Base-by-base conservation (phyloP, 2,113 vertebrate species). In the Tympanuchus pallidicinctus region DNA sequence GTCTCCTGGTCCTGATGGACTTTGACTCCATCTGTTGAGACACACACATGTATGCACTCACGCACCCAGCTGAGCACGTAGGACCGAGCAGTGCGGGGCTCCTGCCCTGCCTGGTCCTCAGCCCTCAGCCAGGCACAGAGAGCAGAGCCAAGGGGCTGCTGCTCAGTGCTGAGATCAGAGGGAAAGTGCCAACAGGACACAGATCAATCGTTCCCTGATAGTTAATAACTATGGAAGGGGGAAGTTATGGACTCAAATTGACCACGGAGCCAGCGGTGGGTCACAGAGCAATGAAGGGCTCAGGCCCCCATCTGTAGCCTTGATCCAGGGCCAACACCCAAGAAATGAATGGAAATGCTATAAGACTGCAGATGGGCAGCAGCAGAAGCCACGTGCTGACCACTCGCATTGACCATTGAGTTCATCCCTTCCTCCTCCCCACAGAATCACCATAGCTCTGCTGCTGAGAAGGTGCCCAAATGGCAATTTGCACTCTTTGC, bases 401-500 rank as follows among this genome's bases (percentile, higher is more conserved):
- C 59, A 13, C 34, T 43, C 6, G 0, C 5, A 4, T 3, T 52
- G 47, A 43, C 86, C 42, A 40, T 18, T 13, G 1, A 57, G 81
- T 67, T 65, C 81, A 65, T 76, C 76, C 57, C 70, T 6, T 45
- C 61, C 63, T 76, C 63, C 42, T 91, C 67, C 75, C 71, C 64
- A 59, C 32, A 65, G 61, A 47, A 54, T 82, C 71, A 24, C 78
- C 8, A 1, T 6, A 59, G 48, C 36, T 84, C 63, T 17, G 1
- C 74, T 14, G 86, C 78, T 60, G 81, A 89, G 70, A 89, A 84
- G 72, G 40, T 4, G 50, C 75, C 3, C 0, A 76, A 67, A 70
- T 30, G 64, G 86, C 74, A 79, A 77, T 77, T 77, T 92, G 7
- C 64, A 22, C 56, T 52, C 65, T 64, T 85, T 92, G 87, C 85